Evolutionary conservation across 2,113 vertebrate genomes (phyloP), one percentile per base, ranked within the genome.

Genomic region (Indri indri): DNA sequence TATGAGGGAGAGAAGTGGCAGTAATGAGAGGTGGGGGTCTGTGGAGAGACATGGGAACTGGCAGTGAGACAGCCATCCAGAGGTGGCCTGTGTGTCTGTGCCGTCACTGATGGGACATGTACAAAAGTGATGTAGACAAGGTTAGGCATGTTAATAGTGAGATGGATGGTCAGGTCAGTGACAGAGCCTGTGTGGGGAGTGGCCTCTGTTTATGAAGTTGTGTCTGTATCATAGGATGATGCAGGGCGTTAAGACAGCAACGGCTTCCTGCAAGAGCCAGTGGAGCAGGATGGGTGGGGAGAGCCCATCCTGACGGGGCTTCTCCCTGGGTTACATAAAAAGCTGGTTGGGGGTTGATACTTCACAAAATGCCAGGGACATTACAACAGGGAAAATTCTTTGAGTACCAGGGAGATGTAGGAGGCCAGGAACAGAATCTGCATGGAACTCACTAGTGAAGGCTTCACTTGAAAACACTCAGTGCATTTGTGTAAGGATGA

Each of bases 371-470:
- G 40, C 45, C 37, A 94, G 66, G 66, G 52, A 0, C 27, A 37
- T 95, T 81, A 70, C 61, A 50, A 91, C 50, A 96, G 37, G 70
- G 61, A 97, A 47, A 88, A 70, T 88, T 85, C 37, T 90, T 86
- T 84, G 57, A 68, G 6, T 93, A 40, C 25, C 42, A 94, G 71
- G 76, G 47, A 90, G 14, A 93, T n/a, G 8, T 32, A 63, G 68
- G 66, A 83, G 91, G 40, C 63, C 65, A 88, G 88, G 93, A 88
- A 88, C 50, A 81, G 37, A 54, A 74, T 83, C 61, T 66, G 2
- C 40, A 45, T 91, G 76, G 54, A 90, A 16, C 54, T 94, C 54
- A 73, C 25, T 34, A 65, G 16, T 65, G 59, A 88, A 81, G 5
- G 57, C 79, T 97, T 93, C 4, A 20, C 50, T 70, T 88, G 27